Conservation (phyloP, 2,888 invertebrate species). For the Eristalis arbustorum region DNA sequence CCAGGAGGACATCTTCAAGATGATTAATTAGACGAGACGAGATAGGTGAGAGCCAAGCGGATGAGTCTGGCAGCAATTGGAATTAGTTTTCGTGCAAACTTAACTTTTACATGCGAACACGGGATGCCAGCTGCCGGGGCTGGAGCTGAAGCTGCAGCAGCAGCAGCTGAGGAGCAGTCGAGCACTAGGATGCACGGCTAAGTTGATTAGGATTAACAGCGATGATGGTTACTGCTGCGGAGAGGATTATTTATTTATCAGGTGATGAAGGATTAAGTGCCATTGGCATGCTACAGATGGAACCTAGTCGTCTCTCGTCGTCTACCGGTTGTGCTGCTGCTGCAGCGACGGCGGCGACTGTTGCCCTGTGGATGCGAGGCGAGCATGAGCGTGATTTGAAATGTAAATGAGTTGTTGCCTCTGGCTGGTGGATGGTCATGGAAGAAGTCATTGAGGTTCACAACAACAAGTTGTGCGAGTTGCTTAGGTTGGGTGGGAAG, state of each 20-base stretch:
- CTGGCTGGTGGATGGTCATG: background rate
- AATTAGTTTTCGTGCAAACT: constrained; percentile 65
- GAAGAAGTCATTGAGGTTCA: background rate
- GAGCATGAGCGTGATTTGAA: constrained; percentile 48
- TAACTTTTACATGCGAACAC: constrained; percentile 49
- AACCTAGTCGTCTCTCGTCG: background rate
- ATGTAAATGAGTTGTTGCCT: constrained; percentile 39
- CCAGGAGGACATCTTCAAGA: constrained; percentile 46
- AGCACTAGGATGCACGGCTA: constrained; percentile 40
- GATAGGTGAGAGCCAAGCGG: constrained; percentile 29
- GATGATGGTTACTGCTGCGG: constrained; percentile 43
- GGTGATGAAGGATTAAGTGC: constrained; percentile 62
- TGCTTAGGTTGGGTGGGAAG: background rate
- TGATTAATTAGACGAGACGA: constrained; percentile 65
- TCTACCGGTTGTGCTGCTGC: background rate
- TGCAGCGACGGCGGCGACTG: background rate
- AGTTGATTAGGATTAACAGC: constrained; percentile 52
- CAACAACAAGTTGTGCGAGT: background rate
- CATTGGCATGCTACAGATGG: constrained; percentile 41
- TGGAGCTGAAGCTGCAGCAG: constrained; percentile 9
- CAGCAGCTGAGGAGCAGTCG: background rate
- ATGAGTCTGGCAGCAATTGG: constrained; percentile 48
- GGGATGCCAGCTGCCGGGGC: constrained; percentile 10
- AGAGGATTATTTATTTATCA: constrained; percentile 57
- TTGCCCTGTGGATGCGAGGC: background rate